These are phyloP conservation scores for Scyliorhinus canicula DNA, from an alignment of 2,797 vertebrate species.

Conservation along the genomic window DNA sequence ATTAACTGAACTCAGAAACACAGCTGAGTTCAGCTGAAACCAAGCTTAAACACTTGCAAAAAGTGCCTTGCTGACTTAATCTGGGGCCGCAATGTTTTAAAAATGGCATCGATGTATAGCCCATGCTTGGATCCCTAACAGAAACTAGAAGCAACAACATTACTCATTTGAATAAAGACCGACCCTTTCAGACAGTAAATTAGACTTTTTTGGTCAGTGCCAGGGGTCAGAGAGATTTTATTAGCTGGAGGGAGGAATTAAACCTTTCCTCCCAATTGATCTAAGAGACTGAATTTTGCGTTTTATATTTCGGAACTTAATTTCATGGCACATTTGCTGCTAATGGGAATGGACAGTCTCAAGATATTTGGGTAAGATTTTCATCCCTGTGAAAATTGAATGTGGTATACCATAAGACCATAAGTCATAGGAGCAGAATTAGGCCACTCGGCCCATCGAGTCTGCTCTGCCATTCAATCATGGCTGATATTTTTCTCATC, in stretches of 20 bases:
- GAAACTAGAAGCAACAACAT: neutral
- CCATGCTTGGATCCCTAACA: neutral
- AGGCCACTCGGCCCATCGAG: too few relatives aligned
- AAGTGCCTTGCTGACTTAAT: neutral
- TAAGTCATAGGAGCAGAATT: too few relatives aligned
- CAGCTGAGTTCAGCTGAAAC: neutral
- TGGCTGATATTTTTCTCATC: too few relatives aligned
- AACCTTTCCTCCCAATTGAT: neutral
- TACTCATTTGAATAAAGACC: neutral
- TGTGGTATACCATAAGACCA: too few relatives aligned
- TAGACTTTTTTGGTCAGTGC: neutral
- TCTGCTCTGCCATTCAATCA: too few relatives aligned
- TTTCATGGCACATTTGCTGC: neutral
- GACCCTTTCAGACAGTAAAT: neutral
- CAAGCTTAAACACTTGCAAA: neutral
- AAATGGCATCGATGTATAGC: neutral
- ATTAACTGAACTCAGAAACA: neutral
- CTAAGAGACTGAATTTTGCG: neutral
- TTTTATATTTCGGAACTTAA: neutral
- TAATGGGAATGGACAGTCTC: neutral
- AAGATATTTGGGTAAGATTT: neutral
- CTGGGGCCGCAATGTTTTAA: neutral
- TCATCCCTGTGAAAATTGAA: neutral
- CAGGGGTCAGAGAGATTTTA: neutral
- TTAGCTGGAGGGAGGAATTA: neutral